phyloP scores from a whole-genome alignment of 2,797 vertebrate genomes.

The Dendrocincla fuliginosa region DNA sequence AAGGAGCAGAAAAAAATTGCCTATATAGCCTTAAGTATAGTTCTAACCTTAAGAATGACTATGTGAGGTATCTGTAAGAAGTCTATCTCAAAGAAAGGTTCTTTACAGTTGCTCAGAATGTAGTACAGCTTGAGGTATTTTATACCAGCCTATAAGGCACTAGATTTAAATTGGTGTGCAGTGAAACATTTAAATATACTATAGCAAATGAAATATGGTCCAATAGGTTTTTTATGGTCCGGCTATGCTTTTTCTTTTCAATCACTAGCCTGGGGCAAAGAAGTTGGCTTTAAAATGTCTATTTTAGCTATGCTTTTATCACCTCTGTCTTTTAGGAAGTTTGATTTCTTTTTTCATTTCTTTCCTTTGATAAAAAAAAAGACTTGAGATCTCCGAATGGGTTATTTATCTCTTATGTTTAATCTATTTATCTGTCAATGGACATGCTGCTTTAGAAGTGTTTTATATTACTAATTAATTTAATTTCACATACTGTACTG shows the following conservation, averaged over 20 bases:
- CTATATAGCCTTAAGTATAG: not conserved
- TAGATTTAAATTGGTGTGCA: slow-evolving; percentile 54
- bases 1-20: not conserved
- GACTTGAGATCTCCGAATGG: slow-evolving; percentile 47
- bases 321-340: slow-evolving; percentile 67
- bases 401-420: slow-evolving; percentile 67
- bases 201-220: slow-evolving; percentile 67
- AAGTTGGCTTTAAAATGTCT: slow-evolving; percentile 55
- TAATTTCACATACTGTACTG: slow-evolving; percentile 69
- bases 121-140: slow-evolving; percentile 49
- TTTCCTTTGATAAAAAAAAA: slow-evolving; percentile 53
- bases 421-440: slow-evolving; percentile 71
- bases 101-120: slow-evolving; percentile 35
- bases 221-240: slow-evolving; percentile 66
- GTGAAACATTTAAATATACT: slow-evolving; percentile 66
- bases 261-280: slow-evolving; percentile 57
- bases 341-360: slow-evolving; percentile 54
- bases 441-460: slow-evolving; percentile 66
- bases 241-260: slow-evolving; percentile 58
- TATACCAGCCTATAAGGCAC: slow-evolving; percentile 7
- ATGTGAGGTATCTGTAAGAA: slow-evolving; percentile 16
- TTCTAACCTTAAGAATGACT: slow-evolving; percentile 2
- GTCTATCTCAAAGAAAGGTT: slow-evolving; percentile 22
- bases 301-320: slow-evolving; percentile 54
- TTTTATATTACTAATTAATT: slow-evolving; percentile 80